Evolutionary conservation across 2,888 invertebrate genomes (phyloP), one percentile per base, ranked within the genome.

Genomic region (Stenodera caucasica): DNA sequence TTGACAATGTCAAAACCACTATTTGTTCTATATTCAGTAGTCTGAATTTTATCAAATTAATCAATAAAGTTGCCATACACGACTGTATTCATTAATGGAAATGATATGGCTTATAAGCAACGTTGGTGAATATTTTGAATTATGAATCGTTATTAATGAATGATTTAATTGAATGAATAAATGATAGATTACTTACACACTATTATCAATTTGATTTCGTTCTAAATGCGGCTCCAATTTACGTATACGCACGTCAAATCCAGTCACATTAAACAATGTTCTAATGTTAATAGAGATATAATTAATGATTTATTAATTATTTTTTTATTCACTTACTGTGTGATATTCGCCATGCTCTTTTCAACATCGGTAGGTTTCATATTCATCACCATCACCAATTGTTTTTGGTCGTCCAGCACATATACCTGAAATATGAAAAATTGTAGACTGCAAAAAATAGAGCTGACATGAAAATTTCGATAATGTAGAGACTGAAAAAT

Each of bases 331-430:
- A 78, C 82, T 81, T 77, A 85, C 86, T 81, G 80, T 7, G 90
- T 89, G 29, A 94, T 88, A 64, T 88, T 88, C 18, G 87, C 86
- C 64, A 92, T 82, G 65, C 86, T 84, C 50, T 83, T 85, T 73
- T 93, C 92, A 0, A 92, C 88, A 61, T 90, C 89, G 67, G 89
- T 85, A 0, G 94, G 92, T 67, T 87, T 89, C 1, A 88, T 88
- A 15, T 88, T 89, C 67, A 94, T 84, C 0, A 91, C 90, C 77
- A 94, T 82, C 0, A 93, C 88, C 23, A 94, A 84, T 77, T 93
- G 91, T 70, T 90, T 90, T 63, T 88, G 86, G 72, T 93, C 92
- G 66, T 93, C 91, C 54, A 94, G 81, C 2, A 94, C 88, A 76
- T 93, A 93, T 0, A 94, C 89, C 90, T 90, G 69, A 30, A 32